A percentile compares a stretch with the other conserved stretches of the same genome.
Evolutionary conservation across 2,113 vertebrate genomes (phyloP).

Genomic region (Hippolais icterina): DNA sequence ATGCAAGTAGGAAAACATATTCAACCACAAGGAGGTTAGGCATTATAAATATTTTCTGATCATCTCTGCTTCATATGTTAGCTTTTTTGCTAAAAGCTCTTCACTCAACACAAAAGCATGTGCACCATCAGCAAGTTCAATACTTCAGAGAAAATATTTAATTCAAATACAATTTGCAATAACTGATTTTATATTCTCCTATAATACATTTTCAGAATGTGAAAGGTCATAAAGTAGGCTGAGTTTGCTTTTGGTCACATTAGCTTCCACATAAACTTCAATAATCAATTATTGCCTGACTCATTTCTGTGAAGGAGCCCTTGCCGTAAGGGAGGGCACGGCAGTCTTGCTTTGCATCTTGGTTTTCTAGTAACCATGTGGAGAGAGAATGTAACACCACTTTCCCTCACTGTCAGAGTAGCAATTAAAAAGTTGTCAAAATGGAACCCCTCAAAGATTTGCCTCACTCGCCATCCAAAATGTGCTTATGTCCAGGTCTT

Average conservation of each 20-base stretch:
- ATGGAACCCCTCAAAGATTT: not conserved
- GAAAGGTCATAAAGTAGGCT: not conserved
- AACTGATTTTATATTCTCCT: not conserved
- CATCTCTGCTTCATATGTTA: rapidly evolving
- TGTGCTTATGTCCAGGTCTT: not conserved
- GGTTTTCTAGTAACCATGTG: not conserved
- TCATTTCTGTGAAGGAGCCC: not conserved
- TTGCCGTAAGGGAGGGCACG: not conserved
- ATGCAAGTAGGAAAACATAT: not conserved
- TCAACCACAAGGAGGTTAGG: not conserved
- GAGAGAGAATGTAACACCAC: not conserved
- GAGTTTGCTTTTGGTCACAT: not conserved
- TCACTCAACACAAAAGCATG: not conserved
- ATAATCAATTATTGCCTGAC: not conserved
- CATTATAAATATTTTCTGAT: not conserved
- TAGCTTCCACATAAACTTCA: not conserved
- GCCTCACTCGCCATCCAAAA: not conserved
- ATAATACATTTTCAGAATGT: not conserved
- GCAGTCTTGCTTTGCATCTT: not conserved
- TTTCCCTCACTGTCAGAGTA: not conserved
- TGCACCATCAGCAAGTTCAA: not conserved
- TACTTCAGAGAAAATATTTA: not conserved
- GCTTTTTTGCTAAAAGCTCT: not conserved
- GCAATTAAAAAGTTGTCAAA: not conserved
- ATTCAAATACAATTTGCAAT: not conserved